phyloP scores from a whole-genome alignment of 2,888 invertebrate species.

The Actias luna region DNA sequence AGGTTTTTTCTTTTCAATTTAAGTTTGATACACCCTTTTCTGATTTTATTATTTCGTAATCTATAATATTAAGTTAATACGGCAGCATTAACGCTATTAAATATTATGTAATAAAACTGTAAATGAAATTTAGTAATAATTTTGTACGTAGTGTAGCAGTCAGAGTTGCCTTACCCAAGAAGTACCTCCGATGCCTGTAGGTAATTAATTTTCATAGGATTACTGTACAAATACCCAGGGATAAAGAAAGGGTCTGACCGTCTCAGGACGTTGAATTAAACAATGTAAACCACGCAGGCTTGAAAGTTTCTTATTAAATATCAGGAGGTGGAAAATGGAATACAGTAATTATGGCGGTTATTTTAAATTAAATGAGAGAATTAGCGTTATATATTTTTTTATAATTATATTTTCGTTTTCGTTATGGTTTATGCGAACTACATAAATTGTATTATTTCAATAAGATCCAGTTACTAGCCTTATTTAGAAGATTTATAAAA shows the following conservation, averaged over 20 bases:
- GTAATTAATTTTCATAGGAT: constrained; percentile 78
- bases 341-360: neutral
- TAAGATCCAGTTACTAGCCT: neutral
- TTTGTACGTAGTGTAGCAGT: neutral
- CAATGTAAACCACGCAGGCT: constrained; percentile 49
- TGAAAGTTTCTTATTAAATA: constrained; percentile 28
- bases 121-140: constrained; percentile 1
- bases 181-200: constrained; percentile 46
- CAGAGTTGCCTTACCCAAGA: neutral
- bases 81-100: neutral
- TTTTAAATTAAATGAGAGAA: neutral
- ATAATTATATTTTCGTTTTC: no score
- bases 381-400: neutral
- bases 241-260: constrained; percentile 61
- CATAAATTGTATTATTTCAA: neutral
- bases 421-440: neutral
- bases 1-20: no score
- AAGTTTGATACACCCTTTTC: no score
- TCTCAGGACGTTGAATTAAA: constrained; percentile 56
- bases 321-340: constrained; percentile 7
- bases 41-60: no score
- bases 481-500: neutral
- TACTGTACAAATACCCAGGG: constrained; percentile 67
- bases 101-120: neutral
- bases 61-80: neutral